Conservation (phyloP, 2,888 invertebrate species). For the Andrena marginata region DNA sequence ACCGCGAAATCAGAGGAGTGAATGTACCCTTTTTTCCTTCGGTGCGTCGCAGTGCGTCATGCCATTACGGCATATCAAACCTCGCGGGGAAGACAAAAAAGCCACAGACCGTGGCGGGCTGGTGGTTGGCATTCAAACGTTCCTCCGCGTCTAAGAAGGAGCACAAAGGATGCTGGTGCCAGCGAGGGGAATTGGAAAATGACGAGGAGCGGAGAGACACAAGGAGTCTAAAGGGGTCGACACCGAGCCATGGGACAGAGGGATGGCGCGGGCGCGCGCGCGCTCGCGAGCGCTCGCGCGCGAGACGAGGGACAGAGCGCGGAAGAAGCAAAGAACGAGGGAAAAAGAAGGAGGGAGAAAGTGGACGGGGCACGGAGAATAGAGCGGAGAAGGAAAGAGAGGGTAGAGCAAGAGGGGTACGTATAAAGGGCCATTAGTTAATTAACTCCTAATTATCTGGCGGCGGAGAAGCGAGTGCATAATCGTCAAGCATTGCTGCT, state of each 20-base stretch:
- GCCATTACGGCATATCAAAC: conserved; percentile 72
- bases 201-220: conserved; percentile 68
- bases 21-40: conserved; percentile 44
- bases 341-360: conserved; percentile 21
- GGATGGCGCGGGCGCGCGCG: conserved; percentile 3
- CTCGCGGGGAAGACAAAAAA: conserved; percentile 63
- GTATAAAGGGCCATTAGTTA: conserved; percentile 82
- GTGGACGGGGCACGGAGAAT: conserved; percentile 30
- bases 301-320: not conserved
- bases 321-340: conserved; percentile 12
- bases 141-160: conserved; percentile 72
- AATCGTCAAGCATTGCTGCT: conserved; percentile 76
- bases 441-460: conserved; percentile 83
- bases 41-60: conserved; percentile 61
- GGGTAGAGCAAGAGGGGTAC: conserved; percentile 68
- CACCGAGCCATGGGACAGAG: conserved; percentile 30
- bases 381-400: conserved; percentile 43
- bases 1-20: conserved; percentile 57
- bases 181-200: conserved; percentile 74
- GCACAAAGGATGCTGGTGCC: conserved; percentile 70
- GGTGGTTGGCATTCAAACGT: conserved; percentile 74
- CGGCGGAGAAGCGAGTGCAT: conserved; percentile 77
- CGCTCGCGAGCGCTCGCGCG: not conserved
- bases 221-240: conserved; percentile 59
- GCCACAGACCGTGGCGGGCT: conserved; percentile 63